Evolutionary conservation across 2,888 invertebrate species (phyloP).

Genomic region (Drosophila borealis): DNA sequence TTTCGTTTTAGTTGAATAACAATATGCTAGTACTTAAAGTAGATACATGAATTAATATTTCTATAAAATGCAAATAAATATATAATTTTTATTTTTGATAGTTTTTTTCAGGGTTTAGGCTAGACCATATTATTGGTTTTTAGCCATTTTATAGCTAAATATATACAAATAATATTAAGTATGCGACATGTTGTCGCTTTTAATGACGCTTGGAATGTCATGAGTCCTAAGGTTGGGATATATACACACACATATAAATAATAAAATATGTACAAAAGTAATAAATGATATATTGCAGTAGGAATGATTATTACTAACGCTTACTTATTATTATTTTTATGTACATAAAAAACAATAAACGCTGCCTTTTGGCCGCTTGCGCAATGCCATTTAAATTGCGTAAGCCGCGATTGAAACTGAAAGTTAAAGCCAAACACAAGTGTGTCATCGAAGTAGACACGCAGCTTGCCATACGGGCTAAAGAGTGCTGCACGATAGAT

Average conservation of each 20-base stretch:
- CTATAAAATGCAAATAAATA: conserved; percentile 3
- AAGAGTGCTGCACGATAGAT: conserved; percentile 4
- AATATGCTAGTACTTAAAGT: conserved; percentile 11
- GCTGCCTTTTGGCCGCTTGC: conserved; percentile 27
- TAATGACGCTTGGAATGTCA: conserved; percentile 48
- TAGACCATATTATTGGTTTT: neutral
- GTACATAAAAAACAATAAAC: conserved; percentile 36
- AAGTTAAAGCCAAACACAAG: conserved; percentile 46
- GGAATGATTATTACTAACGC: conserved; percentile 26
- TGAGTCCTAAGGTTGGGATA: conserved; percentile 30
- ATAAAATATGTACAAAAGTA: conserved; percentile 8
- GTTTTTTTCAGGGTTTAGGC: neutral
- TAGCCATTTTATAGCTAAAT: conserved; percentile 19
- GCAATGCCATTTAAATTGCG: conserved; percentile 41
- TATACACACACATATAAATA: neutral
- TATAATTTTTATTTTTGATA: neutral
- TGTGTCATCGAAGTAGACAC: conserved; percentile 35
- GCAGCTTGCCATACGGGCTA: conserved; percentile 22
- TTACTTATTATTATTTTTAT: conserved; percentile 18
- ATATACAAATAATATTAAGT: conserved; percentile 64
- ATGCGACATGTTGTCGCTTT: conserved; percentile 65
- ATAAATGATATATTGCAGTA: conserved; percentile 23
- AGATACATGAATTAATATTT: neutral
- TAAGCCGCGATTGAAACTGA: conserved; percentile 44
- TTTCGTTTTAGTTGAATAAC: conserved; percentile 13